Base-by-base conservation (phyloP, 2,888 invertebrate genomes). In the Stramonita haemastoma region DNA sequence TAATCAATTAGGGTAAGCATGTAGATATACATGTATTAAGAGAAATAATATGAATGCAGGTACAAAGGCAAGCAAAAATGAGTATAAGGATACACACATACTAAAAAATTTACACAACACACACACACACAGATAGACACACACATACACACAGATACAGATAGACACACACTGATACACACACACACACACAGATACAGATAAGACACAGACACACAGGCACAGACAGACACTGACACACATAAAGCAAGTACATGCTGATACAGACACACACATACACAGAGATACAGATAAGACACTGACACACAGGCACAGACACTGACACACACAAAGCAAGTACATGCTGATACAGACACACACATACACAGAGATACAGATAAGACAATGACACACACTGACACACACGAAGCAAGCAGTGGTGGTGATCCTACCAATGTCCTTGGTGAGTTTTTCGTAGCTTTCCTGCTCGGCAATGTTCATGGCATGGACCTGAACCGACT, bases 381-480 rank as follows among this genome's bases (percentile, higher is more conserved):
- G 8, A 46, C 46, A 46, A 17, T 6, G 17, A 26, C 66, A 26
- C 66, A 13, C 66, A 60, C 60, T 15, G 13, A 60, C 60, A 60
- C 60, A 60, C 60, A 84, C 89, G 85, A 88, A 46, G 73, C 11
- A n/a, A n/a, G n/a, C n/a, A n/a, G n/a, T n/a, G n/a, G n/a, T n/a
- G 13, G 60, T 60, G 2, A 36, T 66, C 60, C 60, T 89, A 96
- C 96, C 96, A 81, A 99, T 98, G 92, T 98, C 97, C 89, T 97
- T 97, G 2, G 98, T 97, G 29, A 98, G 96, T 88, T 97, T 96
- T 95, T 98, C 97, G 94, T 99, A 99, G 94, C 98, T 98, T 90
- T 97, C 97, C 87, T 98, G 96, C 95, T 98, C 98, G 34, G 97
- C 97, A n/a, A 97, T 96, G 96, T 98, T 98, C 97, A 98, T 98